Evolutionary conservation across 2,888 invertebrate genomes (phyloP).

Genomic region (Helobdella robusta): DNA sequence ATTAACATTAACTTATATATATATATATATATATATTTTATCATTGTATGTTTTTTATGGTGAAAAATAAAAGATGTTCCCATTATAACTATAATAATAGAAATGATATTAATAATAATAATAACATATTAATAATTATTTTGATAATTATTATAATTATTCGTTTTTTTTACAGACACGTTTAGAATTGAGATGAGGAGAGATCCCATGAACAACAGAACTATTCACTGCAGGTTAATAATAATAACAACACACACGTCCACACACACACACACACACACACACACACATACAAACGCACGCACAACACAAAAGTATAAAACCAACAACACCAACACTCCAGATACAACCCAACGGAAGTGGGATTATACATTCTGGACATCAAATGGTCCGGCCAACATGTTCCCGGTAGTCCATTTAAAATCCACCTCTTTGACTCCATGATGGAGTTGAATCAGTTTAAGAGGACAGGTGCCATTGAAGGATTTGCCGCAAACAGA

Average conservation of each 20-base stretch:
- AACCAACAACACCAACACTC: too few relatives aligned
- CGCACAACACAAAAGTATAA: too few relatives aligned
- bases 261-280: too few relatives aligned
- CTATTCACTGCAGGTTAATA: slow-evolving; percentile 95
- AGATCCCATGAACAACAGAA: slow-evolving; percentile 92
- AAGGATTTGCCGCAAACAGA: background rate
- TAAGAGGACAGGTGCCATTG: background rate
- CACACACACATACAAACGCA: too few relatives aligned
- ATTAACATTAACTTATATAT: too few relatives aligned
- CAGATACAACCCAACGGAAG: slow-evolving; percentile 4
- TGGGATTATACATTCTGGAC: slow-evolving; percentile 80
- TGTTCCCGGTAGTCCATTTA: slow-evolving; percentile 95
- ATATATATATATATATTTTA: too few relatives aligned
- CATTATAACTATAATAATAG: too few relatives aligned
- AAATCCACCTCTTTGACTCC: slow-evolving; percentile 97
- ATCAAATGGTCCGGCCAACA: slow-evolving; percentile 95
- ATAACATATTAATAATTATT: background rate
- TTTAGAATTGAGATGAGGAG: slow-evolving; percentile 99
- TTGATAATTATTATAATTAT: background rate
- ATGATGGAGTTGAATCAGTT: slow-evolving; percentile 69
- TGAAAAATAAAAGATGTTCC: too few relatives aligned
- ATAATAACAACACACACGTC: too few relatives aligned
- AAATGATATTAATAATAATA: background rate
- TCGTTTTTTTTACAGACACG: slow-evolving; percentile 59
- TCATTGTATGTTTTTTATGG: too few relatives aligned